phyloP scores from a whole-genome alignment of 1,140 invertebrate species.

The Heliconius himera region DNA sequence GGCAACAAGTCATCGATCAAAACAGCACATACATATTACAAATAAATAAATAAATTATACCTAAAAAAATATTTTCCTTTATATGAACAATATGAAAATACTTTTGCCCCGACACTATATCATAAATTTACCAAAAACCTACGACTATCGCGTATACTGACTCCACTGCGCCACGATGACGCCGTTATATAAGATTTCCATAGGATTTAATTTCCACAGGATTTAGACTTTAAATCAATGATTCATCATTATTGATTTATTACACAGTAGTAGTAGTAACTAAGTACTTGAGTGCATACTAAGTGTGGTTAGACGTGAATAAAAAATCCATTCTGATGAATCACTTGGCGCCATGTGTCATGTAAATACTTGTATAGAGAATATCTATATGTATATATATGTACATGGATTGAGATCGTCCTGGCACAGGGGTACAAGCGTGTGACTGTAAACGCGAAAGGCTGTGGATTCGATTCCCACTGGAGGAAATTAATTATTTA shows the following conservation, averaged over 20 bases:
- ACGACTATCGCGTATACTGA: not conserved
- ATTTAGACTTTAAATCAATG: not conserved
- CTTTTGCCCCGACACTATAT: no score
- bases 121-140: not conserved
- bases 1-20: no score
- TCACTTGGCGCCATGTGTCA: slow-evolving; percentile 23
- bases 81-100: no score
- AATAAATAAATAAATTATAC: no score
- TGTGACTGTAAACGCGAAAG: no score
- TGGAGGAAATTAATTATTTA: no score
- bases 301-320: slow-evolving; percentile 14
- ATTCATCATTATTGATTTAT: not conserved
- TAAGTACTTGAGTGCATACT: slow-evolving; percentile 3
- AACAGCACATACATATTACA: no score
- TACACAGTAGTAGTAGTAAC: not conserved
- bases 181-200: not conserved
- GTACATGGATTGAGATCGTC: not conserved
- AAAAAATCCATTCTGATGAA: slow-evolving; percentile 12
- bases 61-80: no score
- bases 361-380: not conserved
- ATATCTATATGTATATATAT: not conserved
- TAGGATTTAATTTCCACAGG: not conserved
- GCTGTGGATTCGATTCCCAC: no score
- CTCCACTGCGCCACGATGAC: not conserved
- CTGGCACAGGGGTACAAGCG: not conserved